These are phyloP conservation scores for Megaceryle alcyon DNA, from an alignment of 2,797 vertebrate species.

Conservation along the genomic window DNA sequence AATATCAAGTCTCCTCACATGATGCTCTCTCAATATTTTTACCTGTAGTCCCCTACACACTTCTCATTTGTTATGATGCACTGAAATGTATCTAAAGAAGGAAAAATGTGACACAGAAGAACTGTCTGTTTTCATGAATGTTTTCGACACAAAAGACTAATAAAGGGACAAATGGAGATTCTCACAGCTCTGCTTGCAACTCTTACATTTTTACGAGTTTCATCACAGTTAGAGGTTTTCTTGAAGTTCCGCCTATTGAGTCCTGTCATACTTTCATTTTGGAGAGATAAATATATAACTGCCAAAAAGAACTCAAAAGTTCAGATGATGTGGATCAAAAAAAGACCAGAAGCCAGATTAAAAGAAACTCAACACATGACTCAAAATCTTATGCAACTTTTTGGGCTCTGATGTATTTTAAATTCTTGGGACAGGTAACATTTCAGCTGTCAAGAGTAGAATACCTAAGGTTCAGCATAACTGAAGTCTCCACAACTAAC, in stretches of 20 bases:
- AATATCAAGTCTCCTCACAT: neutral
- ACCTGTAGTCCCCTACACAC: neutral
- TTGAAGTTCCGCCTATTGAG: neutral
- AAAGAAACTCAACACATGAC: neutral
- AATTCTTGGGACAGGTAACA: neutral
- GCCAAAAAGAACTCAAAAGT: neutral
- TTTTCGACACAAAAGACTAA: neutral
- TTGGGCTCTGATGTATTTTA: neutral
- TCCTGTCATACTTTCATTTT: neutral
- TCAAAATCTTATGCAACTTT: neutral
- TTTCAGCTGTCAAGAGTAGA: neutral
- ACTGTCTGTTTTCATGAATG: neutral
- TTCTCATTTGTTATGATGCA: neutral
- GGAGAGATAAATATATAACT: neutral
- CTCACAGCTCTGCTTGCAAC: neutral
- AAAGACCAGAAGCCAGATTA: neutral
- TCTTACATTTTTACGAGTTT: neutral
- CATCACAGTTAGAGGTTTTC: neutral
- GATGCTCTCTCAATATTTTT: neutral
- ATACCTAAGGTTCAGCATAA: neutral
- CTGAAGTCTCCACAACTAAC: neutral
- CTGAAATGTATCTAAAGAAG: neutral
- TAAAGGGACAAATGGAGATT: neutral
- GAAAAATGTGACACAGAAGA: neutral
- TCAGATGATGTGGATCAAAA: neutral